Base-by-base conservation (phyloP, 2,888 invertebrate genomes). In the Germaria angustata region DNA sequence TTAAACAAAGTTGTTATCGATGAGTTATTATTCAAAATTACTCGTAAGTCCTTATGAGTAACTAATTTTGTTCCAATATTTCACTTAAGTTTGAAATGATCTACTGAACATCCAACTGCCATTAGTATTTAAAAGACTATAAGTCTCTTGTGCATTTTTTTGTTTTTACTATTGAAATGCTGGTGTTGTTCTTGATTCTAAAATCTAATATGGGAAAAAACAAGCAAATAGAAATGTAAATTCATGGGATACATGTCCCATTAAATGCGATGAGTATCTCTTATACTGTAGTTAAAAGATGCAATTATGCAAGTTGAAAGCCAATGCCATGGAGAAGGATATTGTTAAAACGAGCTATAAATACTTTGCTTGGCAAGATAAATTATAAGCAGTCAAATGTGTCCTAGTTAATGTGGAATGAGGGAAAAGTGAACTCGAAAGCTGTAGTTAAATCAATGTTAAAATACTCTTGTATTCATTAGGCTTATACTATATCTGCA, bases 181-280 rank as follows among this genome's bases (percentile, higher is more conserved):
- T 28, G 8, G 8, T 28, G 2, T 15, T 53, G 24, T 17, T 15
- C 2, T 2, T 1, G 17, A 7, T 44, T 17, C 8, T 0, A 1
- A 44, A 44, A 44, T 8, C 15, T 1, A 2, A 15, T 2, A 44
- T 15, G 6, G 17, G 5, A 41, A 28, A 53, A 28, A 17, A 11
- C 11, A 13, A 22, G 6, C 11, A 22, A 53, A 65, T 1, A 34
- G 5, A 65, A 65, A 53, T 53, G 5, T 6, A 15, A 53, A 53
- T 41, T 39, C 53, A 41, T 41, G 5, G 28, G 17, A 28, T 2
- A 39, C 28, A 36, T 53, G 28, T 17, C 11, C 49, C 6, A 28
- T 53, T 68, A 53, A 53, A 39, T 22, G 68, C 51, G 53, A 24
- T 41, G 11, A 53, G 9, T 36, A 49, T 32, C 8, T 66, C 24